Conservation (phyloP, 2,113 vertebrate species). For the Corvus cornix region DNA sequence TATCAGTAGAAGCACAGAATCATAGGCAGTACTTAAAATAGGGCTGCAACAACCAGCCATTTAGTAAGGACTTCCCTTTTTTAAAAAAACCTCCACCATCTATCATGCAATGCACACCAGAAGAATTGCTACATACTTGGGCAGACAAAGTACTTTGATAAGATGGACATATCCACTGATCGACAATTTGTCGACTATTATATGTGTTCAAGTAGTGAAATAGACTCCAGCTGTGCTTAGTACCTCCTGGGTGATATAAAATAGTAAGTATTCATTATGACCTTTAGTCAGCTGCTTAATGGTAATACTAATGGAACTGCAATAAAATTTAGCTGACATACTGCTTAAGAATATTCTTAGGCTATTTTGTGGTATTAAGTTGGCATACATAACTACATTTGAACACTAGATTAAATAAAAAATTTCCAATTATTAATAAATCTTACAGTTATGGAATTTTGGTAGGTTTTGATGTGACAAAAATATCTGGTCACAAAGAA, state of each 20-base stretch:
- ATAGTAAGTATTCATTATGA: constrained; percentile 66
- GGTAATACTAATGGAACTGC: constrained; percentile 51
- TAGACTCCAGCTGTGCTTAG: constrained; percentile 49
- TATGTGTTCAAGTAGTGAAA: constrained; percentile 38
- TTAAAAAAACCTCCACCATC: not conserved
- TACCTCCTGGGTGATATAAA: constrained; percentile 60
- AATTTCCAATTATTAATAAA: constrained; percentile 28
- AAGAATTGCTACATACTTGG: not conserved
- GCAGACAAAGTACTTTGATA: constrained; percentile 21
- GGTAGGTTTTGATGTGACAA: not conserved
- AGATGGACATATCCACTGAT: constrained; percentile 32
- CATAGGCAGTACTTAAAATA: not conserved
- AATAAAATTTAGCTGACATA: constrained; percentile 55
- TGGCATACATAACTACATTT: constrained; percentile 31
- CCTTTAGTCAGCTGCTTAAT: constrained; percentile 64
- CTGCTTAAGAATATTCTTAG: constrained; percentile 38
- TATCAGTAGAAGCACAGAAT: not conserved
- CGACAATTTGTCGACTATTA: constrained; percentile 36
- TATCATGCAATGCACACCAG: not conserved
- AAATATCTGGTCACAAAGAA: not conserved
- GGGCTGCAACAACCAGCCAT: not conserved
- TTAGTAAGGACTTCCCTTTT: not conserved
- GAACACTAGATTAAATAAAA: constrained; percentile 42
- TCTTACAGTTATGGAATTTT: not conserved
- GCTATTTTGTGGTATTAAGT: constrained; percentile 49